phyloP scores from a whole-genome alignment of 2,888 invertebrate genomes.

The Diloba caeruleocephala region DNA sequence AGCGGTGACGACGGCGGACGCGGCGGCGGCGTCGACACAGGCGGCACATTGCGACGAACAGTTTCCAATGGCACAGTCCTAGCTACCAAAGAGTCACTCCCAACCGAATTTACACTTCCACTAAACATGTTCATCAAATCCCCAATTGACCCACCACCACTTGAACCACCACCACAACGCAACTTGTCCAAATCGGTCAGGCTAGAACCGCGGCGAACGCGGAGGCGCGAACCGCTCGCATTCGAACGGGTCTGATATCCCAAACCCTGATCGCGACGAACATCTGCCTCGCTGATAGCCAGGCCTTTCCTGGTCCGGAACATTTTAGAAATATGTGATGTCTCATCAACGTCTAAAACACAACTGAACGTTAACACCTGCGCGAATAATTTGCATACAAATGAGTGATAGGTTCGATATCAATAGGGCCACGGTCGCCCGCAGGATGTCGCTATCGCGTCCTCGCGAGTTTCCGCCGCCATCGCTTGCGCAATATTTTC shows the following conservation, averaged over 20 bases:
- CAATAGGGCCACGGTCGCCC: conserved; percentile 87
- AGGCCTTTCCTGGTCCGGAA: conserved; percentile 80
- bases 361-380: conserved; percentile 77
- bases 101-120: conserved; percentile 91
- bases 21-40: conserved; percentile 83
- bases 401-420: conserved; percentile 79
- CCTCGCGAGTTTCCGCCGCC: conserved; percentile 80
- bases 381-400: conserved; percentile 81
- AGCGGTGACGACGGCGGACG: conserved; percentile 79
- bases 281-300: conserved; percentile 83
- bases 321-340: conserved; percentile 70
- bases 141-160: conserved; percentile 91
- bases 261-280: conserved; percentile 83
- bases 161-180: conserved; percentile 81
- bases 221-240: conserved; percentile 86
- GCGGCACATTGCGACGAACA: conserved; percentile 86
- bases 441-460: conserved; percentile 84
- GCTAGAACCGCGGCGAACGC: conserved; percentile 92
- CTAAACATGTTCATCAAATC: conserved; percentile 95
- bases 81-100: conserved; percentile 92
- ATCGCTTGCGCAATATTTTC: conserved; percentile 76
- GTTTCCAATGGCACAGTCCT: conserved; percentile 93
- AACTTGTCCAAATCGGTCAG: conserved; percentile 93
- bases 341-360: conserved; percentile 65
- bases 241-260: conserved; percentile 82